Conservation (phyloP, 2,797 vertebrate species). For the Tenualosa ilisha region DNA sequence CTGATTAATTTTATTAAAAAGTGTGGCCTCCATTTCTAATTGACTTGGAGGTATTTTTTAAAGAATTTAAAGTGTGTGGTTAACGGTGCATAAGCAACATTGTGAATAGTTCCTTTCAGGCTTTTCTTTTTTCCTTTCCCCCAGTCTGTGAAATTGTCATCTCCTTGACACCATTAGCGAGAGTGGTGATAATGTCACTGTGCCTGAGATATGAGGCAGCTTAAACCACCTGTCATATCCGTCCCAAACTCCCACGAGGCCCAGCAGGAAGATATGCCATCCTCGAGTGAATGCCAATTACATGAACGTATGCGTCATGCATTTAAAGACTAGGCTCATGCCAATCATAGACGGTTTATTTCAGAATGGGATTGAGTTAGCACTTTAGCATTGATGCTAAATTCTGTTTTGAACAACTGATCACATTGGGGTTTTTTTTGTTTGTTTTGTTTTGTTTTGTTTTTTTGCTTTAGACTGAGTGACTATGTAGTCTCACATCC, state of each 20-base stretch:
- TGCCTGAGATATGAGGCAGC: conserved; percentile 15
- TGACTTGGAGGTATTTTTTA: conserved; percentile 9
- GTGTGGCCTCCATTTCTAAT: background rate
- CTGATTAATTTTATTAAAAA: conserved; percentile 2
- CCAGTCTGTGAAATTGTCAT: background rate
- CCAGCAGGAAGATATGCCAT: background rate
- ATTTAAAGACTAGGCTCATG: background rate
- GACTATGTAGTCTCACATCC: background rate
- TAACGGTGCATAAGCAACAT: background rate
- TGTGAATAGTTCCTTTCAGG: background rate
- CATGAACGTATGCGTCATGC: background rate
- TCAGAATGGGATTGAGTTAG: background rate
- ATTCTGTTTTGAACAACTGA: background rate
- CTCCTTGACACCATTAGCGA: conserved; percentile 18
- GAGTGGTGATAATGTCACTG: conserved; percentile 4
- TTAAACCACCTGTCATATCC: conserved; percentile 12
- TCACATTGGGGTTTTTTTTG: background rate
- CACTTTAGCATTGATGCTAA: background rate
- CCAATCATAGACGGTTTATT: background rate
- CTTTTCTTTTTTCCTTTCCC: background rate
- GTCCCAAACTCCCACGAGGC: background rate
- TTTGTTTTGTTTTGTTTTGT: background rate
- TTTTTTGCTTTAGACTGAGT: background rate
- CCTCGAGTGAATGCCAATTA: background rate
- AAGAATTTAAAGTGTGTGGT: conserved; percentile 8